Evolutionary conservation across 2,113 vertebrate species (phyloP).

Genomic region (Gavialis gangeticus): DNA sequence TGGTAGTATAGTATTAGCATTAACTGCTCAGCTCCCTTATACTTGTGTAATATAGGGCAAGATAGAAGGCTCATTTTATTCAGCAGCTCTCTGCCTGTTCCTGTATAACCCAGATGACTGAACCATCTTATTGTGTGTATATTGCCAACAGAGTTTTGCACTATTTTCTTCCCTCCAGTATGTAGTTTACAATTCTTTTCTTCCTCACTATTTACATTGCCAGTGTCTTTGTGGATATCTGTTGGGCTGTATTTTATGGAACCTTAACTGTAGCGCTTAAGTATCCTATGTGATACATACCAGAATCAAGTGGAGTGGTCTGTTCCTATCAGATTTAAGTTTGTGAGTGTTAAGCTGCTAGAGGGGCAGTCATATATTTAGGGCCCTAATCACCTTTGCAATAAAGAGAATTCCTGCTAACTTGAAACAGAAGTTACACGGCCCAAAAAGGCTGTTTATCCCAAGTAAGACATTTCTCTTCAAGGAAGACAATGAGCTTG

Average conservation of each 20-base stretch:
- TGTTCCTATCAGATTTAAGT: neutral
- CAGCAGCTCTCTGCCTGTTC: neutral
- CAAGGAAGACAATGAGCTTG: neutral
- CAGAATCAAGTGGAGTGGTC: neutral
- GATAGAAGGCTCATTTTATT: neutral
- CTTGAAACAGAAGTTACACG: neutral
- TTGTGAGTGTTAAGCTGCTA: neutral
- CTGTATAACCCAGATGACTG: neutral
- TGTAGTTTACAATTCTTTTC: accelerated
- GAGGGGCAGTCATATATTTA: neutral
- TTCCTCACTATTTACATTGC: neutral
- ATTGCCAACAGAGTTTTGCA: neutral
- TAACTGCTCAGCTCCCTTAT: neutral
- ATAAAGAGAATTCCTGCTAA: neutral
- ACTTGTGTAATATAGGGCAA: neutral
- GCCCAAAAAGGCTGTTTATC: neutral
- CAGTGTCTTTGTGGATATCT: accelerated
- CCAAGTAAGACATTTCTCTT: neutral
- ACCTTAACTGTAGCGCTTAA: neutral
- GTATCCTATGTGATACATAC: neutral
- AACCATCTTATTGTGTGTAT: neutral
- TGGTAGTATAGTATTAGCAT: neutral
- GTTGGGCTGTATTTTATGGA: neutral
- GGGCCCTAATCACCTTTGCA: neutral
- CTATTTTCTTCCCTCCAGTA: neutral